Base-by-base conservation (phyloP, 2,113 vertebrate genomes). In the Oreochromis aureus region DNA sequence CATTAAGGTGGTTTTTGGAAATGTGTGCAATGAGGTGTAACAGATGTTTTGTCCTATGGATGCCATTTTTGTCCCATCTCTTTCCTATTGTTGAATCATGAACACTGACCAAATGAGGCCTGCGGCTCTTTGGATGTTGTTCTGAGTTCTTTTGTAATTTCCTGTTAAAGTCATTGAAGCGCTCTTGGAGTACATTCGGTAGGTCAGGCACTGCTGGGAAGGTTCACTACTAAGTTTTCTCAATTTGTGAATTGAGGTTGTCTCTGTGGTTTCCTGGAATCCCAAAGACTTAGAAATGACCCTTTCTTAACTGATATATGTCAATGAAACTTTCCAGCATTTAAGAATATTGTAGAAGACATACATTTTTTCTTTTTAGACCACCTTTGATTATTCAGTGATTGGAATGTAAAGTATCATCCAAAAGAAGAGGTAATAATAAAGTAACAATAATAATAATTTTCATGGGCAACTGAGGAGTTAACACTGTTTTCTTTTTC, bases 101-200 rank as follows among this genome's bases (percentile, higher is more conserved):
- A 66, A 66, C 34, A 22, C 34, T 39, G 34, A 66, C 32, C 34
- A 66, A 66, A 22, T 66, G 34, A 66, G 0, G 34, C 55, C 55
- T 58, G 24, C 6, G 0, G 24, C 19, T 66, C 6, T 39, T 66
- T 39, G 13, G 61, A 39, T 39, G 61, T 39, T 39, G 34, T 13
- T 66, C 61, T 39, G 61, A 39, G 34, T 66, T 66, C 44, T 46
- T 46, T 46, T 46, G 13, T 46, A 6, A 46, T 13, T 13, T 15
- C 11, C 2, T 66, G 61, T 39, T 39, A 39, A 22, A 66, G 61
- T 22, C 61, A 39, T 0, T 13, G 32, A 39, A 39, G 10, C 2
- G n/a, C 34, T 66, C 61, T 66, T 66, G 61, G 61, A 66, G 34
- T 66, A 34, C 32, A 34, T 63, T 63, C 11, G 61, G 34, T 66